These are phyloP conservation scores for Sinhomidia bicolor DNA, from an alignment of 2,888 invertebrate species.

Conservation along the genomic window DNA sequence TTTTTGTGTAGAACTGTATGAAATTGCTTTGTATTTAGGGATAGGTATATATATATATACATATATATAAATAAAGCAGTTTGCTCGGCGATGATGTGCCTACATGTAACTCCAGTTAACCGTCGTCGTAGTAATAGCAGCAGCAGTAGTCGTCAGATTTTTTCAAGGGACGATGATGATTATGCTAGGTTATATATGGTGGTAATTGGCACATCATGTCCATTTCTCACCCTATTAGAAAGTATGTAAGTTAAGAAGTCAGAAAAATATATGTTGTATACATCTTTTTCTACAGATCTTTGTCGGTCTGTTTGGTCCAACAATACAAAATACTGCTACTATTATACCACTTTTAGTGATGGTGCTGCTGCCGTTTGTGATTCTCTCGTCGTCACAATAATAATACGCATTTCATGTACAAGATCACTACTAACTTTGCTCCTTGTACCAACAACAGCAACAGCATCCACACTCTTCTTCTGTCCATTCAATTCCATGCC, in stretches of 20 bases:
- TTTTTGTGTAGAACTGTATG: neutral
- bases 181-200: constrained; percentile 36
- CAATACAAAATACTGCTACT: neutral
- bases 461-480: neutral
- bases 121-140: no score
- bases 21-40: neutral
- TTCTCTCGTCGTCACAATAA: neutral
- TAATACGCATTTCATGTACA: neutral
- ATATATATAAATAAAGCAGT: neutral
- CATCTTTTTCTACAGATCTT: neutral
- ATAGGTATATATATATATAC: neutral
- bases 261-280: neutral
- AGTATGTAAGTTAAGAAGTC: neutral
- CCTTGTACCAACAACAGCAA: neutral
- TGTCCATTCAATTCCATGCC: constrained; percentile 9
- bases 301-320: constrained; percentile 2
- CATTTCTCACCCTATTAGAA: constrained; percentile 45
- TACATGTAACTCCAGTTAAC: neutral
- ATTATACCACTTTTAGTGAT: no score
- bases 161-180: constrained; percentile 33
- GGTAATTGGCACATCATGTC: constrained; percentile 25
- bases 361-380: neutral
- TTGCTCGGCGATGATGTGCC: constrained; percentile 14
- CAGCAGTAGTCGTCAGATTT: constrained; percentile 26
- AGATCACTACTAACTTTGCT: neutral